Base-by-base conservation (phyloP, 2,888 invertebrate species). In the Caenorhabditis zanzibari region DNA sequence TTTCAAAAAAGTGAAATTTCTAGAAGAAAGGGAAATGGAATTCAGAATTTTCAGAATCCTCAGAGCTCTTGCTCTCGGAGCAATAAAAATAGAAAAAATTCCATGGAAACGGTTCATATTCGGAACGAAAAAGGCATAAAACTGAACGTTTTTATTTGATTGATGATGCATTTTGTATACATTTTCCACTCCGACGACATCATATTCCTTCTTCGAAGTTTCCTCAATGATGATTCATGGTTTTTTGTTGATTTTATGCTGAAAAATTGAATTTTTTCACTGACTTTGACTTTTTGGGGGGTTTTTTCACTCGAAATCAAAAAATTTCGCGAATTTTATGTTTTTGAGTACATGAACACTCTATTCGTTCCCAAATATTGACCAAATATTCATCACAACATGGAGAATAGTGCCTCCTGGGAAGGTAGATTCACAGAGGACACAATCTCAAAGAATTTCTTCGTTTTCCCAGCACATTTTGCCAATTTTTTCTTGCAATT, bases 121-220 rank as follows among this genome's bases (percentile, higher is more conserved):
- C 44, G 12, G 10, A n/a, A 32, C 32, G 32, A 32, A 32, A 32
- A 32, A 32, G 44, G 4, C 56, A 28, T 56, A 26, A 56, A 59
- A 59, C 35, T 59, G 38, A 59, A 19, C 35, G 59, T n/a, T 35
- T 35, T 59, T 59, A 59, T 59, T 35, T 35, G 32, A 16, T 32
- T 16, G 19, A 35, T 59, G 35, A 59, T 59, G 35, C 35, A 19
- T 32, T 38, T 22, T 35, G 44, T 44, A 44, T 56, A 56, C 56
- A 28, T 56, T 56, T 26, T n/a, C 16, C 16, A 12, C 14, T 16
- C 16, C 44, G 44, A 44, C 44, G 16, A 16, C 44, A 44, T 44
- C 41, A 41, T 41, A 41, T 4, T 41, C 12, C 14, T 0, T 44
- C 44, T 44, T 44, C 14, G 16, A 44, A 44, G 16, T 44, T 44